Base-by-base conservation (phyloP, 2,888 invertebrate genomes). In the Apotomis turbidana region DNA sequence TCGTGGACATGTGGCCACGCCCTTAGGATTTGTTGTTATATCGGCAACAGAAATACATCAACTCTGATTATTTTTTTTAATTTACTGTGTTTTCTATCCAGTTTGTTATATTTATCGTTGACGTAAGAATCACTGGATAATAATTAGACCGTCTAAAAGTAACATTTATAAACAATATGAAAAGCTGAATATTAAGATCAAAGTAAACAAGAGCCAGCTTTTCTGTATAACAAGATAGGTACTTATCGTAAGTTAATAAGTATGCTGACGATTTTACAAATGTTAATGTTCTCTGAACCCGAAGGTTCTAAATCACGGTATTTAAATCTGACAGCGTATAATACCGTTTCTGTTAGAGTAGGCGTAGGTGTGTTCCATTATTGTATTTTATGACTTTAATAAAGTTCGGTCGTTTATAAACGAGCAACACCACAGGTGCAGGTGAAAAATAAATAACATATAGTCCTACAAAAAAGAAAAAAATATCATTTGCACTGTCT, bases 341-440 rank as follows among this genome's bases (percentile, higher is more conserved):
- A 52, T 38, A 13, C 13, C 52, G 2, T 63, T 63, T n/a, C 62
- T n/a, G 62, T 51, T 52, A 9, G 51, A 52, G 38, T 63, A 63
- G 38, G 52, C 62, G 51, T 63, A 63, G 9, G 62, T 52, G 67
- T 36, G 58, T 51, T 58, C 36, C 58, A 49, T 58, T 49, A 67
- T 13, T 58, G 49, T 67, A 58, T 58, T 57, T 67, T 58, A 67
- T 67, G 67, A 51, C 9, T 38, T 57, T 57, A 46, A 67, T 58
- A 58, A 58, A 57, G 49, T 13, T 46, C 9, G n/a, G 5, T 57
- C 49, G 49, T 38, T 36, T 5, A 38, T 38, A 38, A 38, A 36
- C 27, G 36, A 36, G 55, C 10, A 55, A 27, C 41, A 41, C 55
- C 55, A 15, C 15, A 55, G 55, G 27, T 55, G 55, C 55, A 55